These are phyloP conservation scores for Lipotes vexillifer DNA, from an alignment of 2,113 vertebrate species.

Conservation along the genomic window DNA sequence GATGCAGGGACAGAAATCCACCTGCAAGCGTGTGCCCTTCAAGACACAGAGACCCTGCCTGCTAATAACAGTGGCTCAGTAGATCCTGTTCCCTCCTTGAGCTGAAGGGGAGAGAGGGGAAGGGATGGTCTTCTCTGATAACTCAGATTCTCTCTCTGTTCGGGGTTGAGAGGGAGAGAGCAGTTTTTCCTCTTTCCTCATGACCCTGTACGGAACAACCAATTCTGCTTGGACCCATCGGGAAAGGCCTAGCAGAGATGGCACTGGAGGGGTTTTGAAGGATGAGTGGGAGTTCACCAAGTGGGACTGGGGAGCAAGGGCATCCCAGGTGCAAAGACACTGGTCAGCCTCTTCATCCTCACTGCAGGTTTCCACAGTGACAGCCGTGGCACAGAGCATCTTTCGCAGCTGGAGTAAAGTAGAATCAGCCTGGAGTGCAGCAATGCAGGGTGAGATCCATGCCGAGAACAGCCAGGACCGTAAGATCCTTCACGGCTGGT, in stretches of 20 bases:
- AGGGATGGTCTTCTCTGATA: not conserved
- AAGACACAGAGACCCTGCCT: not conserved
- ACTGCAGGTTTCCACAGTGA: constrained; percentile 80
- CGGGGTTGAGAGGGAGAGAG: too few relatives aligned
- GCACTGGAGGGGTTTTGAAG: not conserved
- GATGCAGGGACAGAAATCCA: not conserved
- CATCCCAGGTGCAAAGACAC: not conserved
- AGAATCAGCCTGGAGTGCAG: constrained; percentile 82
- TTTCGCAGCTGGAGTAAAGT: constrained; percentile 83
- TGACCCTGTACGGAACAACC: not conserved
- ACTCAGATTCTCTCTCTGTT: not conserved
- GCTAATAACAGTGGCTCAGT: too few relatives aligned
- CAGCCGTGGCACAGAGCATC: constrained; percentile 74
- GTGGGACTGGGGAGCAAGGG: not conserved
- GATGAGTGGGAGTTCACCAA: not conserved
- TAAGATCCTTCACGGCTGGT: constrained; percentile 81
- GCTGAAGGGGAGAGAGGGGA: not conserved
- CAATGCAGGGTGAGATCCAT: constrained; percentile 80
- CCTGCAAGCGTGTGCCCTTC: not conserved
- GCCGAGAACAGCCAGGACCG: constrained; percentile 77
- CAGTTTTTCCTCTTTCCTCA: not conserved
- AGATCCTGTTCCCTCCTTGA: not conserved
- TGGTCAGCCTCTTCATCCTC: not conserved
- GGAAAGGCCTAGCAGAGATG: not conserved
- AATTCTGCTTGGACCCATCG: not conserved